These are phyloP conservation scores for Simalia tracyae DNA, from an alignment of 2,797 vertebrate genomes.

Conservation along the genomic window DNA sequence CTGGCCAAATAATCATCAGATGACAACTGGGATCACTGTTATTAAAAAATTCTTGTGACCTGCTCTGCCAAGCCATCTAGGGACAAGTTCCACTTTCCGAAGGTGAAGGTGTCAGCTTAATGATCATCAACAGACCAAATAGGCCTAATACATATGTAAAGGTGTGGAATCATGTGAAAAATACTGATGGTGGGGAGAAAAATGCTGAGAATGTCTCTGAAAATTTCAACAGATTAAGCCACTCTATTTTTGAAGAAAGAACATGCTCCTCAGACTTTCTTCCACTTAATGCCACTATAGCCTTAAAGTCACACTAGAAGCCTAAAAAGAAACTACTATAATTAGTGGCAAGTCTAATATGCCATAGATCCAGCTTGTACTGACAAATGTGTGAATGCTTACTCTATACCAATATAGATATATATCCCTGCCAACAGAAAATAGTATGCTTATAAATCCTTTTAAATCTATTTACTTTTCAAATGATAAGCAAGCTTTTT, in stretches of 20 bases:
- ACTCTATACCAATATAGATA: constrained; percentile 55
- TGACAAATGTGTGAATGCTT: constrained; percentile 58
- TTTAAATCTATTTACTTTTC: constrained; percentile 63
- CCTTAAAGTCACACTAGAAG: constrained; percentile 39
- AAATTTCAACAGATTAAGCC: not conserved
- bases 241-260: constrained; percentile 8
- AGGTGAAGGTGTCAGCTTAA: not conserved
- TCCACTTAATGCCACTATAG: not conserved
- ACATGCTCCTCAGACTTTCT: constrained; percentile 31
- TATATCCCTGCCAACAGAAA: constrained; percentile 29
- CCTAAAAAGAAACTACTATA: constrained; percentile 57
- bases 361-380: constrained; percentile 57
- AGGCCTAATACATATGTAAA: not conserved
- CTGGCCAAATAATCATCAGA: not conserved
- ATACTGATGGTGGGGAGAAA: not conserved
- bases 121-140: not conserved
- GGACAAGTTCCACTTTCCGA: not conserved
- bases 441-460: constrained; percentile 60
- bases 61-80: not conserved
- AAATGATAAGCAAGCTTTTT: constrained; percentile 55
- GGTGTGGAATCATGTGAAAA: constrained; percentile 5
- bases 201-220: not conserved
- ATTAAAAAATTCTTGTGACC: constrained; percentile 23
- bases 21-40: not conserved
- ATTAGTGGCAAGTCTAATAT: constrained; percentile 56